These are phyloP conservation scores for Grammomys dolichurus DNA, from an alignment of 2,113 vertebrate species.

Conservation along the genomic window DNA sequence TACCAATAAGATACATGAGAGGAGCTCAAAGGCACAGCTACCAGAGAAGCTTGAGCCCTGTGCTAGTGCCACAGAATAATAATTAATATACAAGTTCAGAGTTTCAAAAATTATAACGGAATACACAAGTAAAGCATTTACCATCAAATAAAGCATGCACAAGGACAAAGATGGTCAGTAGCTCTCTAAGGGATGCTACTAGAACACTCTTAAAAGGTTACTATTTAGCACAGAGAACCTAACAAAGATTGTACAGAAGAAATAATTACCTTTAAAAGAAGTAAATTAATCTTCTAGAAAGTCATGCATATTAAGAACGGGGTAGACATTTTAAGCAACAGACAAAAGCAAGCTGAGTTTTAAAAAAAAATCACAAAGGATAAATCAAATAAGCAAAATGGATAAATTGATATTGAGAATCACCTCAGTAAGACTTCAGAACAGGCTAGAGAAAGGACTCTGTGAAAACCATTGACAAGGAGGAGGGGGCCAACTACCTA, in stretches of 20 bases:
- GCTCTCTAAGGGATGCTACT: background rate
- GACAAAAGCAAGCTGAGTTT: constrained; percentile 15
- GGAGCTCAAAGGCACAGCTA: background rate
- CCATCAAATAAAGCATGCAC: constrained; percentile 6
- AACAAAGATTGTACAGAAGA: background rate
- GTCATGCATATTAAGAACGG: background rate
- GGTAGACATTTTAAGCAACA: constrained; percentile 16
- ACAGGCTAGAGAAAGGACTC: background rate
- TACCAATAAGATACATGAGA: background rate
- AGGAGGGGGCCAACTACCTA: background rate
- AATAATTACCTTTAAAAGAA: constrained; percentile 29
- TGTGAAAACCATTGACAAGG: background rate
- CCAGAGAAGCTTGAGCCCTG: constrained; percentile 4
- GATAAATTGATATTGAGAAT: background rate
- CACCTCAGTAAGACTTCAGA: background rate
- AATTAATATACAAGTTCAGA: constrained; percentile 27
- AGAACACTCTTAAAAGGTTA: background rate
- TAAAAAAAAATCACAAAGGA: background rate
- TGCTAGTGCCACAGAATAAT: constrained; percentile 10
- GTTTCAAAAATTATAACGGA: background rate
- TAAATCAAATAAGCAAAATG: background rate
- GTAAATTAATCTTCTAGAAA: constrained; percentile 41
- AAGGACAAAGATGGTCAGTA: background rate
- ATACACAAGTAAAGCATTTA: background rate
- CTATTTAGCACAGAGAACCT: background rate